Conservation (phyloP, 2,888 invertebrate species). For the Parascotia fuliginaria region DNA sequence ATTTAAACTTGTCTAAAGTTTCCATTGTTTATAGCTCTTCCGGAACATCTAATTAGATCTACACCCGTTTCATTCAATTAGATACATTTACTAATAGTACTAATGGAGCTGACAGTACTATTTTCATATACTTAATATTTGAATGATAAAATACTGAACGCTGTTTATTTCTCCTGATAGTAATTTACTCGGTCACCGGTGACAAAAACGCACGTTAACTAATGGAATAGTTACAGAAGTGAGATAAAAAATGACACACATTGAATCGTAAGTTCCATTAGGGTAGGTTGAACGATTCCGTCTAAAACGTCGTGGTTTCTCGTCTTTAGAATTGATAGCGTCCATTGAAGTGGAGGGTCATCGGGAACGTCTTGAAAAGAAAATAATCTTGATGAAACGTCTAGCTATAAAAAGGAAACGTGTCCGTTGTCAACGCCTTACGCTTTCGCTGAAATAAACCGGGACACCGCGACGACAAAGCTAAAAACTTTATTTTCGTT, state of each 20-base stretch:
- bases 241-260: conserved; percentile 12
- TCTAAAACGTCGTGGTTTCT: conserved; percentile 36
- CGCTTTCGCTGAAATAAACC: conserved; percentile 60
- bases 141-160: too few species aligned
- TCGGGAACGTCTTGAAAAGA: conserved; percentile 66
- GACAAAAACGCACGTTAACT: too few species aligned
- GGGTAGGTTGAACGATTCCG: conserved; percentile 26
- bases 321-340: conserved; percentile 61
- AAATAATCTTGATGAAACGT: conserved; percentile 80
- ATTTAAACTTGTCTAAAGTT: conserved; percentile 81
- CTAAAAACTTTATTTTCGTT: conserved; percentile 68
- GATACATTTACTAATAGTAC: conserved; percentile 37
- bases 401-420: conserved; percentile 68
- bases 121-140: too few species aligned
- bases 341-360: conserved; percentile 56
- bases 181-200: too few species aligned
- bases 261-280: conserved; percentile 22
- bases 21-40: conserved; percentile 72
- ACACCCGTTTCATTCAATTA: conserved; percentile 65
- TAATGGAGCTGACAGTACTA: conserved; percentile 45
- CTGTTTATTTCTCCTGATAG: too few species aligned
- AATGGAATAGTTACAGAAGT: too few species aligned
- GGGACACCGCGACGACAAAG: conserved; percentile 55
- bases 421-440: conserved; percentile 54
- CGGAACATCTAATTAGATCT: conserved; percentile 62